Evolutionary conservation across 2,113 vertebrate species (phyloP).

Genomic region (Anguilla rostrata): DNA sequence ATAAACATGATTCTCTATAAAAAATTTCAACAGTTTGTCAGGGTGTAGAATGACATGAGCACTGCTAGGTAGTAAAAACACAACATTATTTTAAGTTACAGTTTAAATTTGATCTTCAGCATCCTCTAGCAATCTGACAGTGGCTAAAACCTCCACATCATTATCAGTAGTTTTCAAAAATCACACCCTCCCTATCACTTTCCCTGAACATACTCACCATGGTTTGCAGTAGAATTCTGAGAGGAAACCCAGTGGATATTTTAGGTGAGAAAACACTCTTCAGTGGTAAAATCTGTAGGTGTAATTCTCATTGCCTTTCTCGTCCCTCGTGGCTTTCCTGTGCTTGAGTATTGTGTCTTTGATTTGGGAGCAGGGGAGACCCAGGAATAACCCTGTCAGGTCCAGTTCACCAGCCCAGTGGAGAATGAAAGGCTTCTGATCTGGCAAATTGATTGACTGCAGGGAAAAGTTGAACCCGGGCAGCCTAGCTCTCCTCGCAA

Average conservation of each 20-base stretch:
- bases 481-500: slow-evolving; percentile 7
- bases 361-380: background rate
- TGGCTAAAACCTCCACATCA: no score
- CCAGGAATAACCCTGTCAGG: slow-evolving; percentile 3
- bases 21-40: background rate
- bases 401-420: background rate
- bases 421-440: slow-evolving; percentile 28
- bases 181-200: no score
- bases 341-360: slow-evolving; percentile 7
- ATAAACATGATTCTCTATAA: background rate
- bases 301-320: background rate
- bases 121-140: background rate
- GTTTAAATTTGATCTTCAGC: background rate
- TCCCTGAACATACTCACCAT: no score
- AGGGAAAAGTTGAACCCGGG: slow-evolving; percentile 1
- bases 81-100: background rate
- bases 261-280: background rate
- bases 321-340: background rate
- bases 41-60: background rate
- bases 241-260: background rate
- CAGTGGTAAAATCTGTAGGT: background rate
- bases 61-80: background rate
- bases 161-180: background rate
- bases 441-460: slow-evolving; percentile 30
- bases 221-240: background rate